Base-by-base conservation (phyloP, 2,888 invertebrate genomes). In the Cheilosia grossa region DNA sequence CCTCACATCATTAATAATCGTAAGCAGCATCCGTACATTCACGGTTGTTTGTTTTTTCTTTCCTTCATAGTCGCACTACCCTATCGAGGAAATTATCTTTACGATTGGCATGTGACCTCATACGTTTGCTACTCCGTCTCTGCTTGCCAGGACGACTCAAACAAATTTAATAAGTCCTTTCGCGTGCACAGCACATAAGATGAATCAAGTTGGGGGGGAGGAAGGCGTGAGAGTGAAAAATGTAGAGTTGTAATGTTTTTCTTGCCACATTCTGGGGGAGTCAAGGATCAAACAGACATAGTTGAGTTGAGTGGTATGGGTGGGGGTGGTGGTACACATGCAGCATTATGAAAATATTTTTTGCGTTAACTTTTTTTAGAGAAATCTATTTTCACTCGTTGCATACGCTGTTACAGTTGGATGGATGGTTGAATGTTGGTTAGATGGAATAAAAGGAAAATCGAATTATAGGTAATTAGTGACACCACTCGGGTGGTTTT, bases 401-500 rank as follows among this genome's bases (percentile, higher is more conserved):
- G 79, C 73, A 79, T 58, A 69, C 53, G 59, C n/a, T 53, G 54
- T 42, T 56, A 37, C 53, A 70, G 70, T 56, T 73, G 54, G 30
- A 19, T 56, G 37, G 30, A 49, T 49, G 40, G 61, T 37, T 70
- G 51, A 40, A 59, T 61, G 64, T 37, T 66, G 70, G 21, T 24
- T 42, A 44, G 40, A 63, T n/a, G 51, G 67, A 69, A 77, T 82
- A 82, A 77, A 27, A 66, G 77, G 64, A 64, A 86, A 82, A 86
- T 77, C 82, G 86, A 86, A 86, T 86, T 82, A 86, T 86, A 70
- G 86, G 86, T 86, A 86, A 86, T 86, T 86, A 86, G 86, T 82
- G 78, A 78, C 86, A 82, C 82, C 75, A 81, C 81, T 40, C 49
- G 73, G 61, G 70, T 17, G 66, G 47, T 56, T 42, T 27, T 64